phyloP scores from a whole-genome alignment of 1,140 invertebrate species.

The Saccostrea echinata region DNA sequence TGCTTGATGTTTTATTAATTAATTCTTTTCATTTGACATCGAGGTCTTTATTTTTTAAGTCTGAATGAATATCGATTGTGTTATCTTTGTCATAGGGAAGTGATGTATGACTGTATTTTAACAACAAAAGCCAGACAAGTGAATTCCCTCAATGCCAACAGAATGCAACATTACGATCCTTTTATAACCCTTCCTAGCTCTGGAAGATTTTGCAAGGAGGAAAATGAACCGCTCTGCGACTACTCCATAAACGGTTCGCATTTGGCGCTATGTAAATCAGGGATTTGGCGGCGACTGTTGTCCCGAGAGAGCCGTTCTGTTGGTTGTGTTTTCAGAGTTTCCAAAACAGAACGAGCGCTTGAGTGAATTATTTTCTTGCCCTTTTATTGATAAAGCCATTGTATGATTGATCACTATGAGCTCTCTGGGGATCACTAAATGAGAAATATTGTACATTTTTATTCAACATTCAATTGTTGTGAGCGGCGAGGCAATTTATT shows the following conservation, averaged over 20 bases:
- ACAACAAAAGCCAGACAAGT: constrained; percentile 11
- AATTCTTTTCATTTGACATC: too few relatives aligned
- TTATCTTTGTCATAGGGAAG: neutral
- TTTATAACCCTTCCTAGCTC: neutral
- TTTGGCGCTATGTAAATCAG: neutral
- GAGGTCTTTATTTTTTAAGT: too few relatives aligned
- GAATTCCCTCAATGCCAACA: neutral
- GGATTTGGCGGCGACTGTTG: neutral
- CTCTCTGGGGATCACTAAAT: constrained; percentile 1
- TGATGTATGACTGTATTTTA: neutral
- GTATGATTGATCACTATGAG: neutral
- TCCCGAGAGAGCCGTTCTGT: neutral
- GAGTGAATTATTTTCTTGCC: constrained; percentile 25
- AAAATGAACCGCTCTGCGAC: neutral
- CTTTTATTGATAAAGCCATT: constrained; percentile 30
- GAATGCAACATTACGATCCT: constrained; percentile 11
- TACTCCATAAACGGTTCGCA: constrained; percentile 7
- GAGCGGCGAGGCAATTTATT: neutral
- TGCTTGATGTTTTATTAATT: too few relatives aligned
- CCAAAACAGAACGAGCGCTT: constrained; percentile 12
- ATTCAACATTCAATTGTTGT: constrained; percentile 25
- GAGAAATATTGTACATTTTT: constrained; percentile 34
- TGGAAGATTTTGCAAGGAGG: neutral
- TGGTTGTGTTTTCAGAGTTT: neutral
- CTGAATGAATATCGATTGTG: too few relatives aligned